These are phyloP conservation scores for Macrobrachium nipponense DNA, from an alignment of 1,140 invertebrate genomes.

Conservation along the genomic window DNA sequence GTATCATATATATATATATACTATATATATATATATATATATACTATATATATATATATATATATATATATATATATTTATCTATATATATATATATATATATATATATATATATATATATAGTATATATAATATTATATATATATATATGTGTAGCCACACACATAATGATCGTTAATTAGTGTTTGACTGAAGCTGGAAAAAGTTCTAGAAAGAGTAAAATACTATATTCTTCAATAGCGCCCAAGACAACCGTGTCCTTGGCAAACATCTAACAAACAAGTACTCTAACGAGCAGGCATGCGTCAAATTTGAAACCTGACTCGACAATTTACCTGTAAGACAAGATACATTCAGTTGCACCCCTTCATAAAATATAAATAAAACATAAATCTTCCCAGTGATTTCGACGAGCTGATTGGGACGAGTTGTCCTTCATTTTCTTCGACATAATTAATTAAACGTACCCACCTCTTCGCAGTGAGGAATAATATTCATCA, in stretches of 20 bases:
- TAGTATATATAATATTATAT: background rate
- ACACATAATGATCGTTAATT: too few relatives aligned
- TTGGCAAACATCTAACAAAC: too few relatives aligned
- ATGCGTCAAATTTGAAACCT: too few relatives aligned
- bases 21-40: background rate
- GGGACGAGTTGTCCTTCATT: background rate
- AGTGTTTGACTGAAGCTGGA: too few relatives aligned
- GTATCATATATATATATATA: slow-evolving; percentile 10
- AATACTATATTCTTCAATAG: too few relatives aligned
- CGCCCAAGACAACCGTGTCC: too few relatives aligned
- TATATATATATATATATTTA: background rate
- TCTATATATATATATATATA: background rate
- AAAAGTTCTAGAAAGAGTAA: too few relatives aligned
- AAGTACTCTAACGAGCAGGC: too few relatives aligned
- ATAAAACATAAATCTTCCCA: background rate
- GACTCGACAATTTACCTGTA: too few relatives aligned
- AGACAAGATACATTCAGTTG: too few relatives aligned
- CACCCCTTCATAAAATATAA: background rate
- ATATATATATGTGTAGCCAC: background rate
- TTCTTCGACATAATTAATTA: background rate
- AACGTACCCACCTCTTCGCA: too few relatives aligned
- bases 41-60: background rate
- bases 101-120: slow-evolving; percentile 1
- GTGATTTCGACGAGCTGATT: background rate
- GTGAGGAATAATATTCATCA: too few relatives aligned